phyloP scores from a whole-genome alignment of 2,888 invertebrate genomes.

The Lasioglossum malachurum region DNA sequence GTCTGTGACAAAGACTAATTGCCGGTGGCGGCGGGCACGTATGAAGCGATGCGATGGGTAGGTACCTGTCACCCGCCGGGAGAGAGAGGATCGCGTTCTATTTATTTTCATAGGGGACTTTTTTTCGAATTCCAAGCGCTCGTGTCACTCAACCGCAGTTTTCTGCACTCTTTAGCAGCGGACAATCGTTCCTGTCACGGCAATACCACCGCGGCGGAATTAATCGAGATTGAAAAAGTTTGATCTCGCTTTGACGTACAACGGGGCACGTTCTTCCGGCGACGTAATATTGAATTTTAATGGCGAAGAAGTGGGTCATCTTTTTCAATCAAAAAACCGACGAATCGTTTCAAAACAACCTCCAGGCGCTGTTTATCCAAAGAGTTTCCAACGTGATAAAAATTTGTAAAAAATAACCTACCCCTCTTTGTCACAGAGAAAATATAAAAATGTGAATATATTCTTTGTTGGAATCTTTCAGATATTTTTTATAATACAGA shows the following conservation, averaged over 20 bases:
- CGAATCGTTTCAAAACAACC: not conserved
- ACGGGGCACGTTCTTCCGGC: slow-evolving; percentile 66
- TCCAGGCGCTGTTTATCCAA: not conserved
- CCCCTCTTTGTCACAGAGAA: not conserved
- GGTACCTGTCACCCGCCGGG: slow-evolving; percentile 70
- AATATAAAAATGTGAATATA: not conserved
- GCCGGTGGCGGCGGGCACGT: slow-evolving; percentile 46
- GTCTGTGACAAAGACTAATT: slow-evolving; percentile 70
- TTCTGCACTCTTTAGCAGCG: slow-evolving; percentile 74
- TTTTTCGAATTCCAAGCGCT: slow-evolving; percentile 71
- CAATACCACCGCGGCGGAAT: slow-evolving; percentile 70
- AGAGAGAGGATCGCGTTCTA: slow-evolving; percentile 60
- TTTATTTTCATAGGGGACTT: slow-evolving; percentile 71
- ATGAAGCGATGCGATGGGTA: slow-evolving; percentile 66
- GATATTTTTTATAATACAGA: not conserved
- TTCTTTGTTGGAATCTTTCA: not conserved
- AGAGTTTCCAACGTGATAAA: not conserved
- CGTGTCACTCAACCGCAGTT: slow-evolving; percentile 75
- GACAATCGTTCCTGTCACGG: slow-evolving; percentile 73
- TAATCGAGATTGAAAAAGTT: slow-evolving; percentile 76
- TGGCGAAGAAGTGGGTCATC: slow-evolving; percentile 71
- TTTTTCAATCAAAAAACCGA: slow-evolving; percentile 53
- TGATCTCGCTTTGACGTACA: slow-evolving; percentile 73
- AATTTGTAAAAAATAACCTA: not conserved
- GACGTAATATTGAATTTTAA: slow-evolving; percentile 73